Percentiles rank a stretch among this genome's conserved stretches.
phyloP scores from a whole-genome alignment of 53 echinoderm and acorn worm genomes.

The Stichopus horrens region DNA sequence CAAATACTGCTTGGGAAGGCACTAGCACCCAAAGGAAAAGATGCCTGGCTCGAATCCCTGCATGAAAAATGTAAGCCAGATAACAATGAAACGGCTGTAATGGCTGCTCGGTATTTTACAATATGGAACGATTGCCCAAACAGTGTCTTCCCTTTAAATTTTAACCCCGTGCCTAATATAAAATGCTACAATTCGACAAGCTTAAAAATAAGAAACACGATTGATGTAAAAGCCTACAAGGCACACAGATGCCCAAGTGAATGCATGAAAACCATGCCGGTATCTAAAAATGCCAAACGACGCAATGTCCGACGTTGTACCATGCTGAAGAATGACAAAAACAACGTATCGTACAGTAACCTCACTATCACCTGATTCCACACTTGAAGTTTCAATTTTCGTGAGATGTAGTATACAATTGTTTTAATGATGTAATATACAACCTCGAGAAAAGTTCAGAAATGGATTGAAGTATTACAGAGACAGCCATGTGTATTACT shows the following conservation, averaged over 20 bases:
- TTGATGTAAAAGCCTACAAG: neutral
- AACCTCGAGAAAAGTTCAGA: no score
- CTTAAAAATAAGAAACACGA: neutral
- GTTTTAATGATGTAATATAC: no score
- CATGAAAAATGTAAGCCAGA: neutral
- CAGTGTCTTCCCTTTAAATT: neutral
- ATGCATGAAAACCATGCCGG: conserved; percentile 7
- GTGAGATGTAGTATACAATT: no score
- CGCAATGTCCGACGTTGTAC: conserved; percentile 4
- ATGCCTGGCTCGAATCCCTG: neutral
- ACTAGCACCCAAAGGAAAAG: neutral
- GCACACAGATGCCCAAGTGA: neutral
- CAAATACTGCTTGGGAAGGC: conserved; percentile 1
- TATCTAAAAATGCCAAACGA: neutral
- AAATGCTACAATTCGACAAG: neutral
- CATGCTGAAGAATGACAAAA: neutral
- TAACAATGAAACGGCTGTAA: neutral
- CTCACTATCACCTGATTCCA: no score
- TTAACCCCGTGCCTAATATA: neutral
- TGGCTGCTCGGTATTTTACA: neutral
- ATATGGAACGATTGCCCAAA: neutral
- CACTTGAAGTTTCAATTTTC: no score
- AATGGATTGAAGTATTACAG: no score
- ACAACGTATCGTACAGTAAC: no score
- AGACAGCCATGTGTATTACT: no score